Base-by-base conservation (phyloP, 2,113 vertebrate genomes). In the Oreochromis aureus region DNA sequence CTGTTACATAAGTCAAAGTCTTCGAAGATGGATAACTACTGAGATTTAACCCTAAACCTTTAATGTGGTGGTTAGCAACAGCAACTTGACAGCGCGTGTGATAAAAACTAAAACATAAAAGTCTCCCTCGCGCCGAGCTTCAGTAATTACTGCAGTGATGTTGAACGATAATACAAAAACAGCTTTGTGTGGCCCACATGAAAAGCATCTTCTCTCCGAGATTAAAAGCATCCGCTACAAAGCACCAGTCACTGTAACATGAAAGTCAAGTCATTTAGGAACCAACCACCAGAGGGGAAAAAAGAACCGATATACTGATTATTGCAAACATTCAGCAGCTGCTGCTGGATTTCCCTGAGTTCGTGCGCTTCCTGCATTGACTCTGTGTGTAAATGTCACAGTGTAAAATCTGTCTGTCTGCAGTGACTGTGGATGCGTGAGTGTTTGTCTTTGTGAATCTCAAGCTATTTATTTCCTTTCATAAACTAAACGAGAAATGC, bases 381-480 rank as follows among this genome's bases (percentile, higher is more conserved):
- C 39, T 69, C 3, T 80, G 73, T 15, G 54, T 24, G 63, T 34
- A 78, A 78, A 34, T 78, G 46, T 53, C 73, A 78, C 44, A 78
- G 84, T 85, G 59, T 82, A 51, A 87, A 85, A 86, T 32, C 36
- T 63, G 58, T 22, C n/a, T 46, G 84, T 73, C 46, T 61, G 10
- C 22, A 15, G 53, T 41, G 18, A 44, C 81, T 56, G 19, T 34
- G 48, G 8, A 16, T n/a, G 81, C 58, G 3, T 6, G 34, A 56
- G 22, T 19, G 51, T 80, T 53, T 48, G 53, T 83, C 71, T 61
- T 83, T 61, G 53, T 81, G 81, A 93, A 91, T 93, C 95, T 95
- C 84, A 95, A 95, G 84, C 89, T 88, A 91, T 95, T 94, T 85
- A 89, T 94, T 94, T 94, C 80, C 89, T 91, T 88, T 91, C 80